Percentiles rank a stretch among this genome's conserved stretches.
These are phyloP conservation scores for Halcyon malimbica DNA, from an alignment of 2,113 vertebrate species.

Conservation along the genomic window DNA sequence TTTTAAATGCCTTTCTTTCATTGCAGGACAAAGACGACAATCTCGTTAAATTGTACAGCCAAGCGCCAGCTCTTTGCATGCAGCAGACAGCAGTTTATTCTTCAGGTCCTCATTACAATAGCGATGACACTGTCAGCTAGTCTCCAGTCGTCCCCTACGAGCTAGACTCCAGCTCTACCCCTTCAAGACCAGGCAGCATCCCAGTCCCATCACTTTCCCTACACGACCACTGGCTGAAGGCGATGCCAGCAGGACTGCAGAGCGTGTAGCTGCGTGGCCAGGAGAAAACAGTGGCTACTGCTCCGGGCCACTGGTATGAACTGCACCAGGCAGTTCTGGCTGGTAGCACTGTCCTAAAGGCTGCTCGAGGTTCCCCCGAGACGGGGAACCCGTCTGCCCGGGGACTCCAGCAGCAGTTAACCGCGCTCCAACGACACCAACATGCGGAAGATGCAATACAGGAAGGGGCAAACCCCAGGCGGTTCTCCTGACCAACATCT, in stretches of 20 bases:
- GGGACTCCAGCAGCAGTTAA: fast-evolving
- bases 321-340: neutral
- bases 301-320: neutral
- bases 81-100: neutral
- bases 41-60: neutral
- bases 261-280: fast-evolving
- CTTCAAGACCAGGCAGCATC: neutral
- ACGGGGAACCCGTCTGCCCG: neutral
- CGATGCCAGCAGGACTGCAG: neutral
- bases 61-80: neutral
- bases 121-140: neutral
- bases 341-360: fast-evolving
- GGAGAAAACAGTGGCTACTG: neutral
- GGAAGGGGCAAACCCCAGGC: fast-evolving
- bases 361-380: neutral
- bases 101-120: neutral
- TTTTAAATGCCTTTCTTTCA: neutral
- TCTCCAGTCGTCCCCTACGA: fast-evolving
- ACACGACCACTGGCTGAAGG: fast-evolving
- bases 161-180: neutral
- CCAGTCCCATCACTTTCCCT: neutral
- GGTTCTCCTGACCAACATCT: neutral
- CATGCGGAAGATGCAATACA: fast-evolving
- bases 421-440: fast-evolving
- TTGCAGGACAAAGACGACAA: neutral